Evolutionary conservation across 1,140 invertebrate species (phyloP).

Genomic region (Brachionus sp.): DNA sequence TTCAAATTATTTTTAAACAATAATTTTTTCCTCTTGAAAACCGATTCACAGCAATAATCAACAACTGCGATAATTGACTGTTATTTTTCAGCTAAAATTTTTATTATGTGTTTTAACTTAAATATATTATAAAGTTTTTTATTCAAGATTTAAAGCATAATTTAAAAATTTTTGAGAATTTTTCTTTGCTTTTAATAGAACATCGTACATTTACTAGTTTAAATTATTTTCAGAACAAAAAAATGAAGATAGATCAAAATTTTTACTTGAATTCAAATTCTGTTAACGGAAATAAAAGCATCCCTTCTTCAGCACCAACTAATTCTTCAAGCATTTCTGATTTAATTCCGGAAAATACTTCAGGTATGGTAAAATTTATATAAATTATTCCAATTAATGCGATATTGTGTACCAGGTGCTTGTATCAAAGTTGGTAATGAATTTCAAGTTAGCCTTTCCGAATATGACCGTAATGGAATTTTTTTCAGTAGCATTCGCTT

Average conservation of each 20-base stretch:
- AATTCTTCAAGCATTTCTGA: neutral
- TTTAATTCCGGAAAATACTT: constrained; percentile 12
- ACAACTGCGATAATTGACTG: no score
- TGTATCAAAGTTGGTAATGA: constrained; percentile 4
- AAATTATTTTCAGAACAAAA: neutral
- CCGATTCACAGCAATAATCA: no score
- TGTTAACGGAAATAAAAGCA: neutral
- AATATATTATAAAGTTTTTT: no score
- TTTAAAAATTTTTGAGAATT: neutral
- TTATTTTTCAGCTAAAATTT: no score
- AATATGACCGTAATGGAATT: neutral
- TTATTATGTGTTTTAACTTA: no score
- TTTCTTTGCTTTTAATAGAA: neutral
- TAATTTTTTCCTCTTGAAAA: no score
- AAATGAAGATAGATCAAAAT: neutral
- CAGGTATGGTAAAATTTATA: neutral
- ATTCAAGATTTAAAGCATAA: no score
- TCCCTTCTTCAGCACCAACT: neutral
- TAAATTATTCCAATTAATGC: neutral
- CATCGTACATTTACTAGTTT: neutral
- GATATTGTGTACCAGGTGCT: neutral
- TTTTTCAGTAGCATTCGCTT: neutral
- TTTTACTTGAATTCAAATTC: neutral
- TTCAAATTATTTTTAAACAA: no score
- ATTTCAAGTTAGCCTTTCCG: neutral